phyloP scores from a whole-genome alignment of 2,113 vertebrate species.

The Eubucco bourcierii region DNA sequence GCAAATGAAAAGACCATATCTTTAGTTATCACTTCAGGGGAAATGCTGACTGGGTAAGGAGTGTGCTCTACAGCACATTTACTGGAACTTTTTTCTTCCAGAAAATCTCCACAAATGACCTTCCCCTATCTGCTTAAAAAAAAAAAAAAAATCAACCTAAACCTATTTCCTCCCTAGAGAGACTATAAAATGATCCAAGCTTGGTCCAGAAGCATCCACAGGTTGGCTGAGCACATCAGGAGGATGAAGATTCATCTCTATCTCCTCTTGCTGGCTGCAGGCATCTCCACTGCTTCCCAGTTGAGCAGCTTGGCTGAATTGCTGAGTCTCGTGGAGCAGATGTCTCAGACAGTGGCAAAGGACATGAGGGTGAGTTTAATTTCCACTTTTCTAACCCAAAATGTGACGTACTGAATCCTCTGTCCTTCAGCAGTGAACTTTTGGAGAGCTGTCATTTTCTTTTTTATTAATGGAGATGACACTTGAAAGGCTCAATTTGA shows the following conservation, averaged over 20 bases:
- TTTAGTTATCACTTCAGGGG: neutral
- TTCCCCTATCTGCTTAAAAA: neutral
- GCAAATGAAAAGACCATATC: neutral
- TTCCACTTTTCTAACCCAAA: neutral
- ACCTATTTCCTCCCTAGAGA: constrained; percentile 60
- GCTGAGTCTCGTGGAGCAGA: constrained; percentile 5
- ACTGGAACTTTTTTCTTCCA: constrained; percentile 64
- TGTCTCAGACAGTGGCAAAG: neutral
- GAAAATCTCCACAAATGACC: neutral
- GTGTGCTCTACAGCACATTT: neutral
- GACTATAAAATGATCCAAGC: constrained; percentile 63
- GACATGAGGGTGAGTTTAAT: constrained; percentile 44
- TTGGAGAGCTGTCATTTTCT: neutral
- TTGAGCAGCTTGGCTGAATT: constrained; percentile 42
- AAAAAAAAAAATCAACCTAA: constrained; percentile 42
- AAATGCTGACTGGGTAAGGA: neutral
- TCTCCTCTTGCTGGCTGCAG: constrained; percentile 26
- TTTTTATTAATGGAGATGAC: neutral
- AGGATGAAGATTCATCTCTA: constrained; percentile 39
- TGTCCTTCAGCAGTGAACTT: neutral
- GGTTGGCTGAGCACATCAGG: neutral
- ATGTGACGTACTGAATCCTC: neutral
- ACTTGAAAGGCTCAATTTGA: neutral
- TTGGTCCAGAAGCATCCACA: neutral
- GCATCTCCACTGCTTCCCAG: neutral